A percentile compares a stretch with the other conserved stretches of the same genome.
These are phyloP conservation scores for Phylloscopus trochiloides DNA, from an alignment of 2,113 vertebrate genomes.

Conservation along the genomic window DNA sequence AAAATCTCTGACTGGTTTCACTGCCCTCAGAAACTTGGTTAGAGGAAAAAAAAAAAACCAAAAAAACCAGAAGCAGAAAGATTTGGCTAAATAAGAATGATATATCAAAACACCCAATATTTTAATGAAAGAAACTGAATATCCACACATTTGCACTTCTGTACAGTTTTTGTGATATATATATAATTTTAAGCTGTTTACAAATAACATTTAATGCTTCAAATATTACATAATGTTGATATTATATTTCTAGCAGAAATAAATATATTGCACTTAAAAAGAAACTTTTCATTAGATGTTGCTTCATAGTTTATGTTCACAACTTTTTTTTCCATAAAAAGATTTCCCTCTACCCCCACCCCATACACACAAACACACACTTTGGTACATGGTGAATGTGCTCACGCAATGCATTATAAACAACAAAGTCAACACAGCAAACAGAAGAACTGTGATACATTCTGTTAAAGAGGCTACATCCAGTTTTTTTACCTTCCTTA, in stretches of 20 bases:
- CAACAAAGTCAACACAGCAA: constrained; percentile 77
- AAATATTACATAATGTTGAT: constrained; percentile 89
- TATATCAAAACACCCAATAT: constrained; percentile 69
- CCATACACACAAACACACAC: constrained; percentile 64
- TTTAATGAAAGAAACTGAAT: constrained; percentile 78
- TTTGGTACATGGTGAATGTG: constrained; percentile 73
- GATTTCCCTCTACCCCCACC: constrained; percentile 61
- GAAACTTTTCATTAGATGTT: constrained; percentile 77
- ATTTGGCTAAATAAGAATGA: constrained; percentile 18
- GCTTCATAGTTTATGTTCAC: constrained; percentile 74
- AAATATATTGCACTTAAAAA: constrained; percentile 99
- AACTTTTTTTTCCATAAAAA: constrained; percentile 78
- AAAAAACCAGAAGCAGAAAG: background rate
- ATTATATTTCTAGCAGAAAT: constrained; percentile 94
- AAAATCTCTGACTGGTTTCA: background rate
- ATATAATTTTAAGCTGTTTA: constrained; percentile 91
- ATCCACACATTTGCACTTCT: constrained; percentile 76
- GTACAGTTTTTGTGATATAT: constrained; percentile 79
- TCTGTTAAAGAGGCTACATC: constrained; percentile 64
- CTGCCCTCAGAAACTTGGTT: background rate
- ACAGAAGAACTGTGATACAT: constrained; percentile 65
- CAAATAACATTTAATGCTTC: constrained; percentile 90
- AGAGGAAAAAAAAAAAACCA: background rate
- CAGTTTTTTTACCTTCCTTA: constrained; percentile 56
- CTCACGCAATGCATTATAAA: constrained; percentile 68